Evolutionary conservation across 2,113 vertebrate species (phyloP).

Genomic region (Brevimyrus niger): DNA sequence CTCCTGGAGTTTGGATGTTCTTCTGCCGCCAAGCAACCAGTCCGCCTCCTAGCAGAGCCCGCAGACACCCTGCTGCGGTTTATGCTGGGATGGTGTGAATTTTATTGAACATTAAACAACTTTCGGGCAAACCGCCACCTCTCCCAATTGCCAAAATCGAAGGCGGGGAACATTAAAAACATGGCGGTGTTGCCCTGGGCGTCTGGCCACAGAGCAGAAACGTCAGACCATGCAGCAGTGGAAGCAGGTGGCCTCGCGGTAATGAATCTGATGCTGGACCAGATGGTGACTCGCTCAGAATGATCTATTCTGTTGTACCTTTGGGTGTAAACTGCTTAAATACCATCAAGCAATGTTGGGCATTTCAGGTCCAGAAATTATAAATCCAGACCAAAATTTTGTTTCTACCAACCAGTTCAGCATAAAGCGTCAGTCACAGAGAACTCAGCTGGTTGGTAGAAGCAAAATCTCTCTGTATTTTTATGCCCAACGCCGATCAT

Average conservation of each 20-base stretch:
- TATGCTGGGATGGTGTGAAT: conserved; percentile 47
- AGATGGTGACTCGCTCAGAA: background rate
- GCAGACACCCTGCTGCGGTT: background rate
- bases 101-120: conserved; percentile 55
- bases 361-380: background rate
- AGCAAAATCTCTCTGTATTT: background rate
- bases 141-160: conserved; percentile 36
- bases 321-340: background rate
- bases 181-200: background rate
- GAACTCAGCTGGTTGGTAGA: background rate
- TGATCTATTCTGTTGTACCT: background rate
- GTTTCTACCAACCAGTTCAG: background rate
- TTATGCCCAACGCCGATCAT: background rate
- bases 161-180: background rate
- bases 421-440: background rate
- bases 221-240: background rate
- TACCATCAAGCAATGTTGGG: background rate
- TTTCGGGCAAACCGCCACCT: conserved; percentile 45
- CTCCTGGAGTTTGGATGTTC: background rate
- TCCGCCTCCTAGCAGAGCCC: background rate
- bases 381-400: background rate
- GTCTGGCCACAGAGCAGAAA: background rate
- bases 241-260: background rate
- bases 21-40: background rate
- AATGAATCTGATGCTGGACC: background rate